Evolutionary conservation across 2,797 vertebrate genomes (phyloP).

Genomic region (Macroramphosus scolopax): DNA sequence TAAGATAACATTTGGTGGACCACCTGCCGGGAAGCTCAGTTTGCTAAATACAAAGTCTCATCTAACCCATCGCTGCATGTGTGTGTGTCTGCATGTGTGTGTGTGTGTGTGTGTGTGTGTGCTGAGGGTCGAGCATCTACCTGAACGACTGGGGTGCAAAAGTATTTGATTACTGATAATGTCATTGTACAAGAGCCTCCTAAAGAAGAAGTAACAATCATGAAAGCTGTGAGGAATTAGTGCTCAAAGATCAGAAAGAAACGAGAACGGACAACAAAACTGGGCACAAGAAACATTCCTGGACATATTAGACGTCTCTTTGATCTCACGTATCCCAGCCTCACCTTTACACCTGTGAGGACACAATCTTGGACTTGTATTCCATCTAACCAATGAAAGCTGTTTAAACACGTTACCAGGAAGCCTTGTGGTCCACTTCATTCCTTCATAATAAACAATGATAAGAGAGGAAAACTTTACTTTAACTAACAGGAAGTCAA

Average conservation of each 20-base stretch:
- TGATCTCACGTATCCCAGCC: too few species aligned
- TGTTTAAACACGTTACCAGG: too few species aligned
- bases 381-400: too few species aligned
- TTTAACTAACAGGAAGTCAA: too few species aligned
- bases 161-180: conserved; percentile 72
- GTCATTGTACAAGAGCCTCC: conserved; percentile 25
- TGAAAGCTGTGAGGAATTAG: conserved; percentile 15
- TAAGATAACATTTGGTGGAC: conserved; percentile 74
- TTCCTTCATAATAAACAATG: too few species aligned
- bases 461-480: too few species aligned
- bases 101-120: conserved; percentile 21
- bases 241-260: neutral
- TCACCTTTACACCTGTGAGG: too few species aligned
- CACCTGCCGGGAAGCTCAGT: conserved; percentile 72
- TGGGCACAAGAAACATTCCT: too few species aligned
- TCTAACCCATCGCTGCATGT: conserved; percentile 41
- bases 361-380: too few species aligned
- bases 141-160: conserved; percentile 44
- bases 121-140: too few species aligned
- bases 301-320: too few species aligned
- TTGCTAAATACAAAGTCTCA: conserved; percentile 63
- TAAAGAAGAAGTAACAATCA: conserved; percentile 20
- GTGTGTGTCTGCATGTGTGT: conserved; percentile 21
- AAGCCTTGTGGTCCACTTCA: too few species aligned
- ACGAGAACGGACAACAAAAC: conserved; percentile 11